Conservation (phyloP, 2,797 vertebrate species). For the Cyprinella venusta region DNA sequence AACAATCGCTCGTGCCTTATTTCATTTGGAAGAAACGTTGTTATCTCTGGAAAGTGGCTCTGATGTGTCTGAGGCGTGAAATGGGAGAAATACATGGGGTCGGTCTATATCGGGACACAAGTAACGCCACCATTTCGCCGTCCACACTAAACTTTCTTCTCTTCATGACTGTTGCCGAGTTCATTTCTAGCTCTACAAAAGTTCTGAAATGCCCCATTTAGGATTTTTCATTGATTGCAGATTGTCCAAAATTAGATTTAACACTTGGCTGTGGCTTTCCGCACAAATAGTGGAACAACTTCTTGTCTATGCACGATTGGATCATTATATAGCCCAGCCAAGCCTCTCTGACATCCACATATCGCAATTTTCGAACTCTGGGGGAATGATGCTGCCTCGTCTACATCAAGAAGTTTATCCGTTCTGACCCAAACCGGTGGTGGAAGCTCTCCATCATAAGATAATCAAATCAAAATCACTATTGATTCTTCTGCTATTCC, state of each 20-base stretch:
- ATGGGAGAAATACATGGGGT: conserved; percentile 2
- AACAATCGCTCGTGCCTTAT: conserved; percentile 51
- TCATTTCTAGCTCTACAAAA: conserved; percentile 30
- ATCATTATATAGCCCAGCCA: conserved; percentile 20
- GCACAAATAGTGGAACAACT: conserved; percentile 39
- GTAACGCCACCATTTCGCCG: background rate
- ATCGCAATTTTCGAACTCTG: conserved; percentile 26
- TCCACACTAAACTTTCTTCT: conserved; percentile 16
- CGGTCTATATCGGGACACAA: background rate
- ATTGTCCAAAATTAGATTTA: conserved; percentile 48
- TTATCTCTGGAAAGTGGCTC: conserved; percentile 37
- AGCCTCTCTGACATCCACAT: conserved; percentile 40
- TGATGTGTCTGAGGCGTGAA: conserved; percentile 18
- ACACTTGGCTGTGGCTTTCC: conserved; percentile 26
- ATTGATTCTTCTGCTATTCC: conserved; percentile 15
- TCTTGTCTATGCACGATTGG: conserved; percentile 24
- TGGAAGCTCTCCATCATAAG: conserved; percentile 22
- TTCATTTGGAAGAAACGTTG: conserved; percentile 46
- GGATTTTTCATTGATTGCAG: conserved; percentile 41
- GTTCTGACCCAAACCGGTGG: conserved; percentile 17
- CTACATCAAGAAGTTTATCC: conserved; percentile 33
- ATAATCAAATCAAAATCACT: conserved; percentile 24
- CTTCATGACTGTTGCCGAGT: conserved; percentile 12
- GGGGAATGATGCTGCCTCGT: conserved; percentile 32
- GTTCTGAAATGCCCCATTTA: conserved; percentile 24